Percentiles rank a stretch among this genome's conserved stretches.
These are phyloP conservation scores for Caenorhabditis japonica DNA, from an alignment of 2,888 invertebrate genomes.

Conservation along the genomic window DNA sequence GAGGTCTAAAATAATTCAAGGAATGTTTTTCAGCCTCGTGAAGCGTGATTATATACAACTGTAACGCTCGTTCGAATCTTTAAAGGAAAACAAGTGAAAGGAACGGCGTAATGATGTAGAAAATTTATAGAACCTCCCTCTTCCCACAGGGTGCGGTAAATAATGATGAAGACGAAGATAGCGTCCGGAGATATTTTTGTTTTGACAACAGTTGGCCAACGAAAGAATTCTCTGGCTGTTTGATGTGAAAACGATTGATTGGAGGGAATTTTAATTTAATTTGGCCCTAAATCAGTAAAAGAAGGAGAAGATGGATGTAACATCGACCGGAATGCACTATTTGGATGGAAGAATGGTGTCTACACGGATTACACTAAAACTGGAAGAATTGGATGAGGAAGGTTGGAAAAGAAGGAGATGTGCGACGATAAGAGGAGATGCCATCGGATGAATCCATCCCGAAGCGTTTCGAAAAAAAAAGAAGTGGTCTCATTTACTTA, in stretches of 20 bases:
- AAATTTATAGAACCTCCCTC: conserved; percentile 22
- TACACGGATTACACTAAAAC: conserved; percentile 44
- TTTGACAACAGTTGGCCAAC: conserved; percentile 19
- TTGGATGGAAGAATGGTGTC: conserved; percentile 7
- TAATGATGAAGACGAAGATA: conserved; percentile 36
- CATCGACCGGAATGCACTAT: conserved; percentile 32
- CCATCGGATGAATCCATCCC: conserved; percentile 39
- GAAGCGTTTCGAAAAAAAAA: conserved; percentile 20
- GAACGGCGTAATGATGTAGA: conserved; percentile 24
- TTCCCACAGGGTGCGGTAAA: conserved; percentile 20
- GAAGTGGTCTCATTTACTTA: not conserved
- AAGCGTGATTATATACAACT: too few relatives aligned
- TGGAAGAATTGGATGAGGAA: conserved; percentile 28
- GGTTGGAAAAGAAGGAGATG: conserved; percentile 38
- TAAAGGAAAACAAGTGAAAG: conserved; percentile 1
- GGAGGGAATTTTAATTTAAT: conserved; percentile 19
- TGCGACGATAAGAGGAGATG: conserved; percentile 24
- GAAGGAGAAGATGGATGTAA: conserved; percentile 1
- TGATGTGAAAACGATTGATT: conserved; percentile 4
- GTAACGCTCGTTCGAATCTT: too few relatives aligned
- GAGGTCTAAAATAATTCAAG: too few relatives aligned
- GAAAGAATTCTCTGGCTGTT: too few relatives aligned
- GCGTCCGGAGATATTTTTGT: conserved; percentile 40
- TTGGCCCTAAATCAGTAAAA: conserved; percentile 3
- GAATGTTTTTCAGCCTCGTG: too few relatives aligned